Evolutionary conservation across 2,888 invertebrate genomes (phyloP).

Genomic region (Caenorhabditis parvicauda): DNA sequence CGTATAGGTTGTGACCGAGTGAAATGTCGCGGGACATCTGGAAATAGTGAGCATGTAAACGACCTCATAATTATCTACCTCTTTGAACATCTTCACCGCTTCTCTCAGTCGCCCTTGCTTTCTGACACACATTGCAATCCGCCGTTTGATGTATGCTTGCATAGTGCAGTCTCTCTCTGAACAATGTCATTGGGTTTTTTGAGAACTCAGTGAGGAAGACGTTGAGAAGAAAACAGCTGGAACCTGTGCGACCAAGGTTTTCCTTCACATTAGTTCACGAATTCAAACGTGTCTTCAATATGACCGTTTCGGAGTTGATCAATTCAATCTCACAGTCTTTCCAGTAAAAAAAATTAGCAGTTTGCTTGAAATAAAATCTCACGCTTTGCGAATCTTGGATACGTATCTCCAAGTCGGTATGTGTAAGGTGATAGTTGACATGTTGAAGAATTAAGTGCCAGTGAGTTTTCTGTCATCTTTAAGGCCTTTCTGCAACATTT

Average conservation of each 20-base stretch:
- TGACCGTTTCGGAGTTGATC: not conserved
- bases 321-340: not conserved
- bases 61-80: conserved; percentile 63
- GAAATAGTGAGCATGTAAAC: conserved; percentile 44
- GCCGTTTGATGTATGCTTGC: conserved; percentile 85
- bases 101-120: conserved; percentile 89
- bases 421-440: conserved; percentile 8
- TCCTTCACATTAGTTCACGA: too few species aligned
- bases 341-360: conserved; percentile 5
- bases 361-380: not conserved
- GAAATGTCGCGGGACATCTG: conserved; percentile 91
- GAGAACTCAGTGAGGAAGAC: not conserved
- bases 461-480: conserved; percentile 75
- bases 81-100: conserved; percentile 92
- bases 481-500: conserved; percentile 69
- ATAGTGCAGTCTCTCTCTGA: conserved; percentile 85
- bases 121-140: conserved; percentile 94
- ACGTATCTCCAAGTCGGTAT: not conserved
- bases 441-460: conserved; percentile 13
- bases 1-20: conserved; percentile 85
- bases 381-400: not conserved
- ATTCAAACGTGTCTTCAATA: not conserved
- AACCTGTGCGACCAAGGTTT: too few species aligned
- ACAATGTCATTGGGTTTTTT: conserved; percentile 29
- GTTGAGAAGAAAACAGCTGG: too few species aligned